Percentiles rank a stretch among this genome's conserved stretches.
phyloP scores from a whole-genome alignment of 2,888 invertebrate species.

The Tetragnatha montana region DNA sequence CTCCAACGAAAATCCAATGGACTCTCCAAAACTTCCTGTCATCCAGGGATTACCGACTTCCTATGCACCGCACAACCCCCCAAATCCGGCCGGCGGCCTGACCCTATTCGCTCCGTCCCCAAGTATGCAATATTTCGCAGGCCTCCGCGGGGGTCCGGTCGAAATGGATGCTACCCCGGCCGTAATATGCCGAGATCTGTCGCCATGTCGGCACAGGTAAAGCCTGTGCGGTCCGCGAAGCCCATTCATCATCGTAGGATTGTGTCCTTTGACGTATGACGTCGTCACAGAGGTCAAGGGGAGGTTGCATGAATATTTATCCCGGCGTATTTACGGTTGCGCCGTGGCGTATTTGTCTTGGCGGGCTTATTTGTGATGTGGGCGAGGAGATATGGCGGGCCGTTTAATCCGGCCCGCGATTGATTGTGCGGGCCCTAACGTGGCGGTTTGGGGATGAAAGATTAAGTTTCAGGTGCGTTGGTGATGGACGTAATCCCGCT shows the following conservation, averaged over 20 bases:
- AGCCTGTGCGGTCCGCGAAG: constrained; percentile 54
- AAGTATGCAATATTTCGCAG: constrained; percentile 28
- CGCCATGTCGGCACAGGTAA: constrained; percentile 31
- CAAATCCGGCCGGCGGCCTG: no score
- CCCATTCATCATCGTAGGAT: constrained; percentile 63
- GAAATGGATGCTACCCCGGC: constrained; percentile 34
- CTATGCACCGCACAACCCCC: no score
- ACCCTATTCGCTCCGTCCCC: no score
- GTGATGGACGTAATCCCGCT: no score
- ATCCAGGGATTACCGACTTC: no score
- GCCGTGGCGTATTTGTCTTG: constrained; percentile 1
- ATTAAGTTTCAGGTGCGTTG: no score
- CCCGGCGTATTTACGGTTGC: constrained; percentile 18
- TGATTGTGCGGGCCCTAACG: no score
- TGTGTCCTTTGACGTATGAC: constrained; percentile 69
- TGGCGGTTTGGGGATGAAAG: no score
- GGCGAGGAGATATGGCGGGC: background rate
- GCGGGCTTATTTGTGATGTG: background rate
- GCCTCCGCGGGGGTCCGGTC: constrained; percentile 31
- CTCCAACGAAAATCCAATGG: no score
- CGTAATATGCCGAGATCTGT: constrained; percentile 48
- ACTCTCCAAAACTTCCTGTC: no score
- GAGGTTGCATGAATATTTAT: constrained; percentile 61
- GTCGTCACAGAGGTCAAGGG: constrained; percentile 67
- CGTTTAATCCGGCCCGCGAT: no score